Evolutionary conservation across 2,113 vertebrate genomes (phyloP).

Genomic region (Mormyrus lacerda): DNA sequence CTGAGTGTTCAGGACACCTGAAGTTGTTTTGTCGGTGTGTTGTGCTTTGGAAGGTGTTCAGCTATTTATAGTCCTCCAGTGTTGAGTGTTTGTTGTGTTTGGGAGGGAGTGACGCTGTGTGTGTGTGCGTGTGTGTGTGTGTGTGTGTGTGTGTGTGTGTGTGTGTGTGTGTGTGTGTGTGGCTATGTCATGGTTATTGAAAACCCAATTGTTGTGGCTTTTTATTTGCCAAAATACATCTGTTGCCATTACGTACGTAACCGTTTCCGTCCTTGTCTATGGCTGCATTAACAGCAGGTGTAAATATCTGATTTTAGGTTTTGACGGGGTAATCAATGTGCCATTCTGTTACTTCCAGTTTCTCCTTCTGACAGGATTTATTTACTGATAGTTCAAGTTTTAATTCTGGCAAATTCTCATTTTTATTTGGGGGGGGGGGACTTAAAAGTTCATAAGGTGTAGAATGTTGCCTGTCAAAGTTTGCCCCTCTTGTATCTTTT

Average conservation of each 20-base stretch:
- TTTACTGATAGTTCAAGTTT: not conserved
- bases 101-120: not conserved
- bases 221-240: slow-evolving; percentile 5
- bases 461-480: not conserved
- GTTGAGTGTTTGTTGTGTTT: not conserved
- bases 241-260: not conserved
- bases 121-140: not conserved
- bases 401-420: not conserved
- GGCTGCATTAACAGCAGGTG: not conserved
- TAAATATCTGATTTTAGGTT: not conserved
- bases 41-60: slow-evolving; percentile 3
- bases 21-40: slow-evolving; percentile 6
- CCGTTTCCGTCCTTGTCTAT: not conserved
- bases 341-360: not conserved
- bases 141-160: not conserved
- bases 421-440: not conserved
- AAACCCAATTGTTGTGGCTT: not conserved
- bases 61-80: not conserved
- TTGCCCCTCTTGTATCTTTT: not conserved
- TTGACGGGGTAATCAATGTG: not conserved
- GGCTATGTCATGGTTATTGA: not conserved
- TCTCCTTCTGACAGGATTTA: not conserved
- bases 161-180: not conserved
- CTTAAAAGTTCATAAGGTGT: not conserved
- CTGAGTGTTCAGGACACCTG: slow-evolving; percentile 21